Conservation (phyloP, 2,113 vertebrate genomes). For the Rhegmatorhina hoffmannsi region DNA sequence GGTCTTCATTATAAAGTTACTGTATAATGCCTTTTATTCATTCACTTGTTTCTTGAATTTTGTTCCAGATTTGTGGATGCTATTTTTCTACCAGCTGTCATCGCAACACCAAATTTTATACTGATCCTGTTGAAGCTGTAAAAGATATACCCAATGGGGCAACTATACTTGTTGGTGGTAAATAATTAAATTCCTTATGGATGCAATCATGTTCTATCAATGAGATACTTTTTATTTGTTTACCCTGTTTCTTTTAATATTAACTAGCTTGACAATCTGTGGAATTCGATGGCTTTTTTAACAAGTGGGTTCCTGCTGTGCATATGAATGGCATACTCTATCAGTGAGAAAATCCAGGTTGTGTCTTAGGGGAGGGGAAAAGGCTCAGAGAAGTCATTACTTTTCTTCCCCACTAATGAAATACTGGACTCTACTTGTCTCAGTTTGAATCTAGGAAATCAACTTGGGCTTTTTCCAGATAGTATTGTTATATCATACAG, state of each 20-base stretch:
- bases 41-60: not conserved
- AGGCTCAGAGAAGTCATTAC: not conserved
- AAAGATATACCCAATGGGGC: conserved; percentile 91
- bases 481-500: not conserved
- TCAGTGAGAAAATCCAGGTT: not conserved
- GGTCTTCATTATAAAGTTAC: not conserved
- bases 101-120: conserved; percentile 83
- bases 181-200: conserved; percentile 46
- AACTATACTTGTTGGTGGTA: conserved; percentile 93
- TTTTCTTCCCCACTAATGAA: not conserved
- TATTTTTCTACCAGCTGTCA: conserved; percentile 85
- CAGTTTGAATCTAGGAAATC: not conserved
- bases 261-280: not conserved
- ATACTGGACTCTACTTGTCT: not conserved
- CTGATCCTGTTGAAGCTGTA: conserved; percentile 87
- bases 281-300: not conserved
- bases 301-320: not conserved
- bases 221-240: not conserved
- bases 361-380: not conserved
- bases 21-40: not conserved
- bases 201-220: not conserved
- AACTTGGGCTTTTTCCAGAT: not conserved
- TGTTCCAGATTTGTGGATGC: conserved; percentile 78
- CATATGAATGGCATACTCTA: not conserved
- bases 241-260: not conserved